Evolutionary conservation across 1,140 invertebrate species (phyloP).

Genomic region (Ctenoplectra terminalis): DNA sequence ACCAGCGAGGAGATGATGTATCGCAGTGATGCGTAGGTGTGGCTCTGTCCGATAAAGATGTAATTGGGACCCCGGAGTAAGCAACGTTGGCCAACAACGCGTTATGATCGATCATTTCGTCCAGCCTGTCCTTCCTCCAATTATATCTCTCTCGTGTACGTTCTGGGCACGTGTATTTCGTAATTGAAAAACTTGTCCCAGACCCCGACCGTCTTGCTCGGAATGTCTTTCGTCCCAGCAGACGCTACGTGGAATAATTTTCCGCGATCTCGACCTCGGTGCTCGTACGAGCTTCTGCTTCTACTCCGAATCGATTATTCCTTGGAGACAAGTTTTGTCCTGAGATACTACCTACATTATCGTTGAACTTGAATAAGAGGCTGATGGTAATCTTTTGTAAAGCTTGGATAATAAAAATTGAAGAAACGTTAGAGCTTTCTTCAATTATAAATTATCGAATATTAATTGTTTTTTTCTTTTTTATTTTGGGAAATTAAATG

Average conservation of each 20-base stretch:
- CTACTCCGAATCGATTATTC: constrained; percentile 15
- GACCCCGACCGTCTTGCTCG: constrained; percentile 3
- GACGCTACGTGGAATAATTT: constrained; percentile 47
- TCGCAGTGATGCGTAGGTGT: constrained; percentile 43
- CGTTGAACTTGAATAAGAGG: not conserved
- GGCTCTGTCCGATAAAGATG: constrained; percentile 66
- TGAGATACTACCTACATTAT: not conserved
- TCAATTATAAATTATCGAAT: no score
- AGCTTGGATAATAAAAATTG: not conserved
- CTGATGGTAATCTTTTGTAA: not conserved
- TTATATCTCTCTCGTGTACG: constrained; percentile 36
- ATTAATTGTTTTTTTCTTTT: no score
- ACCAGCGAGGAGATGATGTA: constrained; percentile 63
- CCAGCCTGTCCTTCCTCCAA: constrained; percentile 34
- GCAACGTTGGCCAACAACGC: constrained; percentile 30
- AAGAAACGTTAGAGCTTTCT: no score
- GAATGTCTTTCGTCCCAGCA: constrained; percentile 6
- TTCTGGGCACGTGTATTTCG: constrained; percentile 18
- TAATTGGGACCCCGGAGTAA: constrained; percentile 62
- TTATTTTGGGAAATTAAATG: no score
- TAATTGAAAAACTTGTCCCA: constrained; percentile 59
- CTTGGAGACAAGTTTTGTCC: not conserved
- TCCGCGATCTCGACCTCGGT: not conserved
- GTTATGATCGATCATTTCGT: constrained; percentile 67
- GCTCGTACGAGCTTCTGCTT: not conserved